Evolutionary conservation across 2,888 invertebrate species (phyloP), one percentile per base, ranked within the genome.

Genomic region (Acheta domesticus): DNA sequence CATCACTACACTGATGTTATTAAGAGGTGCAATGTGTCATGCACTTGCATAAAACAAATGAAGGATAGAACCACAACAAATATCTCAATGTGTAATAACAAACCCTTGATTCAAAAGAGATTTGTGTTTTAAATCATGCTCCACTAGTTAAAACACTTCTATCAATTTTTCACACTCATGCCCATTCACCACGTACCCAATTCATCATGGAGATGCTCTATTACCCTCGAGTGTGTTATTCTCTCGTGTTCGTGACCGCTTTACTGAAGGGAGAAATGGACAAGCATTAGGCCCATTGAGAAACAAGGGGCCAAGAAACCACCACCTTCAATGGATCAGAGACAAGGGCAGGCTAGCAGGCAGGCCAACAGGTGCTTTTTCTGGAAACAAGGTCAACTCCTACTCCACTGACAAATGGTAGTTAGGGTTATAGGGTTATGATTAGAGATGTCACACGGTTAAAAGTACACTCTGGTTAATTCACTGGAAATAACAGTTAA

Each of bases 181-280:
- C 75, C 36, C 20, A 75, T 14, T 14, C 20, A 20, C 19, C 19
- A 76, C 76, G 19, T 49, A 48, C 48, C 76, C 36, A 48, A 49
- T 11, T 14, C 48, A 19, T 76, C 76, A 84, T 84, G 90, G 89
- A 84, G 90, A 89, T 84, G 87, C 88, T 86, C 88, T 88, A 88
- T 88, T 89, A 87, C 89, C 90, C 86, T 88, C 88, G 84, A 89
- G 89, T 86, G 91, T 90, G 84, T 85, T 85, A 88, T 91, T 92
- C 88, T 93, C 93, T 87, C 93, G 90, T 85, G 93, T 93, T 86
- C 93, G 91, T 86, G 93, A 93, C 87, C 93, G 90, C 88, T 93
- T 93, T 89, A 93, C 93, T 92, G 79, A 49, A 77, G 80, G 80
- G 79, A 79, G 36, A 81, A 80, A 78, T 49, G 74, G 49, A 48